Evolutionary conservation across 2,797 vertebrate species (phyloP).

Genomic region (Cossypha polioptera): DNA sequence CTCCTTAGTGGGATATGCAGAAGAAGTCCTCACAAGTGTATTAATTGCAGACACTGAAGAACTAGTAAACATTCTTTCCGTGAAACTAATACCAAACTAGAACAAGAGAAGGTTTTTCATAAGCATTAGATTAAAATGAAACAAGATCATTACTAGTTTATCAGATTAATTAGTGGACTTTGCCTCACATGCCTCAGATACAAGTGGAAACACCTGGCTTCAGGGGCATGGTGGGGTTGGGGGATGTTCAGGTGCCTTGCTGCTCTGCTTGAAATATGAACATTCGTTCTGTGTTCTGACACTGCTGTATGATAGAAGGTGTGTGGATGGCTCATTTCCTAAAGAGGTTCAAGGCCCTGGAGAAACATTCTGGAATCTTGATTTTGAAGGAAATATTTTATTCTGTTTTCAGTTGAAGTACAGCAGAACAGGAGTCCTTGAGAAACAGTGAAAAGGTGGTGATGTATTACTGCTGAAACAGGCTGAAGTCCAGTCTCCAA

Average conservation of each 20-base stretch:
- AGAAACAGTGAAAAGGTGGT: neutral
- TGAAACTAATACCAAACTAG: neutral
- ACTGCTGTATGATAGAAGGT: neutral
- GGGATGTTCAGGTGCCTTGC: neutral
- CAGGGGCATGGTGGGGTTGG: too few relatives aligned
- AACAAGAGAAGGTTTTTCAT: neutral
- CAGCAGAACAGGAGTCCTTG: neutral
- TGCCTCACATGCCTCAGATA: neutral
- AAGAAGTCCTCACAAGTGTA: neutral
- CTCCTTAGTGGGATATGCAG: neutral
- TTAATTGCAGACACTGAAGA: neutral
- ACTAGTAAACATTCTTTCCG: neutral
- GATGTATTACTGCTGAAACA: neutral
- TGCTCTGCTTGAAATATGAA: neutral
- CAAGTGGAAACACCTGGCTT: neutral
- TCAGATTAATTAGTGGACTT: neutral
- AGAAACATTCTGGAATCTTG: neutral
- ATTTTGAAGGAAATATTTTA: neutral
- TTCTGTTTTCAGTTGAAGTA: neutral
- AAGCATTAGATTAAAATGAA: neutral
- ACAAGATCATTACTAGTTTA: neutral
- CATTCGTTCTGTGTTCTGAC: neutral
- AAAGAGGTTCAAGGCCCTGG: neutral
- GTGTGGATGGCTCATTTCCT: neutral
- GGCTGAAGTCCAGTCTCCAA: neutral